Percentiles rank a stretch among this genome's conserved stretches.
phyloP scores from a whole-genome alignment of 2,888 invertebrate genomes.

The Oegoconia quadripuncta region DNA sequence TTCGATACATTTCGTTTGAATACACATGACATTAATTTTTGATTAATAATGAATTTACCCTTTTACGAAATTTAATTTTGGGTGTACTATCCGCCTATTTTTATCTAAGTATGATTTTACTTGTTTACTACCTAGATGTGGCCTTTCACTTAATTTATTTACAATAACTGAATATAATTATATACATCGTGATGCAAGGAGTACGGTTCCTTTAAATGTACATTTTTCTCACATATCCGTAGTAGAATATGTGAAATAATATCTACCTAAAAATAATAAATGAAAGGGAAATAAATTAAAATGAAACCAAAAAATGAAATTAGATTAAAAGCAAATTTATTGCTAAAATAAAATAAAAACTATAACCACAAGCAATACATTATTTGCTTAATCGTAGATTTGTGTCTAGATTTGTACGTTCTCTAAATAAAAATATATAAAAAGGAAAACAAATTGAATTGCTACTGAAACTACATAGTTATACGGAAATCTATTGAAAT shows the following conservation, averaged over 20 bases:
- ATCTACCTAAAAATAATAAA: slow-evolving; percentile 37
- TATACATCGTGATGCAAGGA: slow-evolving; percentile 74
- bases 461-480: slow-evolving; percentile 6
- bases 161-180: slow-evolving; percentile 45
- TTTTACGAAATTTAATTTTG: slow-evolving; percentile 35
- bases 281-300: slow-evolving; percentile 45
- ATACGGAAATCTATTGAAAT: slow-evolving; percentile 6
- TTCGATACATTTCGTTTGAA: slow-evolving; percentile 44
- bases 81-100: slow-evolving; percentile 49
- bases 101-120: slow-evolving; percentile 7
- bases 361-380: slow-evolving; percentile 73
- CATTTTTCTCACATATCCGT: slow-evolving; percentile 43
- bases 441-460: slow-evolving; percentile 27
- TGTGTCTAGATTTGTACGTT: slow-evolving; percentile 70
- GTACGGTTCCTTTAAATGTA: slow-evolving; percentile 74
- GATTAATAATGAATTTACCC: slow-evolving; percentile 57
- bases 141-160: slow-evolving; percentile 32
- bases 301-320: slow-evolving; percentile 63
- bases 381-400: slow-evolving; percentile 59
- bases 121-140: slow-evolving; percentile 14
- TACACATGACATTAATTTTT: slow-evolving; percentile 58
- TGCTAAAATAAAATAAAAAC: slow-evolving; percentile 76
- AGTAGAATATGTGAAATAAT: too few relatives aligned
- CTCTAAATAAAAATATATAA: slow-evolving; percentile 57
- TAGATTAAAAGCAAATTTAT: slow-evolving; percentile 77